Percentiles rank a stretch among this genome's conserved stretches.
Evolutionary conservation across 2,888 invertebrate species (phyloP).

Genomic region (Netelia fuscicornis): DNA sequence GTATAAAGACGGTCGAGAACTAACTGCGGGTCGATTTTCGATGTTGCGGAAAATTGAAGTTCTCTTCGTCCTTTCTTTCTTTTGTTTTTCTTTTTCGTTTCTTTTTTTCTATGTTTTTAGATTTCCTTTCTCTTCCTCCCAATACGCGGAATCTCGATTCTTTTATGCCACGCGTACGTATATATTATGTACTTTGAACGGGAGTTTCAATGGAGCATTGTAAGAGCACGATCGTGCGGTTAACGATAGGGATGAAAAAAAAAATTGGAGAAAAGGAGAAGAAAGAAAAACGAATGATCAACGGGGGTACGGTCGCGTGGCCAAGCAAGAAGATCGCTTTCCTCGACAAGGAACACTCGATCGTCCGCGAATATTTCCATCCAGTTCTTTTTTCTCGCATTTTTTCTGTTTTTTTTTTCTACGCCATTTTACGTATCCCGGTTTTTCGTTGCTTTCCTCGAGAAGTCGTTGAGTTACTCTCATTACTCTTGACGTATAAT

Average conservation of each 20-base stretch:
- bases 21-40: constrained; percentile 74
- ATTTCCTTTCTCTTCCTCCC: not conserved
- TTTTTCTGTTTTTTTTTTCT: not conserved
- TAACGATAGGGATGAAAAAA: constrained; percentile 26
- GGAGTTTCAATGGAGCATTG: constrained; percentile 32
- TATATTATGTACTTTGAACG: constrained; percentile 13
- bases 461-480: not conserved
- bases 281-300: not conserved
- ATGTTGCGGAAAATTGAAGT: constrained; percentile 78
- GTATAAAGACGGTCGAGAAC: constrained; percentile 64
- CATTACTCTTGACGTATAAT: constrained; percentile 4
- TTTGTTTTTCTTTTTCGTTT: not conserved
- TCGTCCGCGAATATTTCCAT: constrained; percentile 34
- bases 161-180: constrained; percentile 7
- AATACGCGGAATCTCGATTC: constrained; percentile 9
- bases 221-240: constrained; percentile 44
- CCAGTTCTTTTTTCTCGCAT: not conserved
- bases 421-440: too few species aligned
- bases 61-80: constrained; percentile 28
- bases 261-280: constrained; percentile 7
- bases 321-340: constrained; percentile 37
- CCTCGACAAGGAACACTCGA: constrained; percentile 45
- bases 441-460: too few species aligned
- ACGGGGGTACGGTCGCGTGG: constrained; percentile 40
- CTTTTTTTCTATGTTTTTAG: not conserved